These are phyloP conservation scores for Xiphorhynchus elegans DNA, from an alignment of 2,113 vertebrate species.

Conservation along the genomic window DNA sequence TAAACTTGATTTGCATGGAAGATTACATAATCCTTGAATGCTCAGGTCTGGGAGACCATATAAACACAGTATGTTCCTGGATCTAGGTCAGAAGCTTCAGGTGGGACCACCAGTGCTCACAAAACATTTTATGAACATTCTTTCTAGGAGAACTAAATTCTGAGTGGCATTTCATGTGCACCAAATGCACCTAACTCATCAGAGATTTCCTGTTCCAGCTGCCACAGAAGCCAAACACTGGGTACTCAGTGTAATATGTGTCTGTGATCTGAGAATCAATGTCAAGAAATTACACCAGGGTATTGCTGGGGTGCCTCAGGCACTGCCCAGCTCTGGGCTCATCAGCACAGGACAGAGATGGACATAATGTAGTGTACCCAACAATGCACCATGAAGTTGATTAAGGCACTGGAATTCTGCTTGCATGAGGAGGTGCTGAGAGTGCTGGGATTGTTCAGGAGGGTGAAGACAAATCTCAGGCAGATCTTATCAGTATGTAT, in stretches of 20 bases:
- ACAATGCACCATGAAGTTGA: rapidly evolving
- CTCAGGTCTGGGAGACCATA: background rate
- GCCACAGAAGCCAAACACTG: background rate
- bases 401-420: background rate
- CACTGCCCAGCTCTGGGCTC: background rate
- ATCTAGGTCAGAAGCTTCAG: background rate
- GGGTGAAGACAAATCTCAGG: background rate
- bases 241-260: background rate
- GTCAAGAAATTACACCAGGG: background rate
- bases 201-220: background rate
- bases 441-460: background rate
- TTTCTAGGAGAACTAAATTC: background rate
- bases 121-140: background rate
- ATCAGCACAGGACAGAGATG: background rate
- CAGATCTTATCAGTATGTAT: background rate
- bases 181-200: background rate
- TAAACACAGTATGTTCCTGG: background rate
- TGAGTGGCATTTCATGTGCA: background rate
- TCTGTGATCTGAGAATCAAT: background rate
- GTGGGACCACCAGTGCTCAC: background rate
- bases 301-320: background rate
- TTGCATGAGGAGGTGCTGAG: background rate
- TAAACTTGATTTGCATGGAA: background rate
- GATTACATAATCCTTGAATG: background rate
- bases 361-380: background rate